Base-by-base conservation (phyloP, 2,797 vertebrate genomes). In the Uromys caudimaculatus region DNA sequence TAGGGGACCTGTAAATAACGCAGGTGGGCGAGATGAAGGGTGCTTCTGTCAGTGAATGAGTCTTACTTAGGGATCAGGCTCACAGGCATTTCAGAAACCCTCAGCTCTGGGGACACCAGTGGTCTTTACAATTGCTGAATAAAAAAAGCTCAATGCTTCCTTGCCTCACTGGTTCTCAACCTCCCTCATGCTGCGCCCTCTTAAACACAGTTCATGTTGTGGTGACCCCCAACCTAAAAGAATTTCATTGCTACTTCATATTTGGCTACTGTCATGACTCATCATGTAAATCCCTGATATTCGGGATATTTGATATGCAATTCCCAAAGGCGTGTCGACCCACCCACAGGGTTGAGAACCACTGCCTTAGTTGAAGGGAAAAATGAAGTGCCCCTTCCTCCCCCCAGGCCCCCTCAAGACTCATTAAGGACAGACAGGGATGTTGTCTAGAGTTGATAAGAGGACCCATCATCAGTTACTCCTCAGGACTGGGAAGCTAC, bases 31-130 rank as follows among this genome's bases (percentile, higher is more conserved):
- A 73, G 73, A 19, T 38, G 54, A 79, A 64, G 12, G 27, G 27
- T 29, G 32, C 35, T 47, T 73, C 92, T 54, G 69, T 92, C 71
- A 92, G 44, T 90, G 79, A 96, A 71, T 67, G 87, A 93, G 44
- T 75, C 86, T 89, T 79, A 47, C 32, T 83, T 44, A 91, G 16
- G 21, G 47, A 52, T 79, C 87, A 83, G 86, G 78, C 81, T 92
- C 27, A 56, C 6, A 54, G 35, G 79, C 62, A 60, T 83, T 95
- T 17, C 6, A 69, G 32, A 86, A 75, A 92, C 50, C 71, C 32
- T 77, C 8, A 35, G 73, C 89, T 78, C 58, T 44, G 12, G 56
- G 73, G 69, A 94, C 1, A 13, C 85, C 27, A 84, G 58, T 64
- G 82, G 62, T 84, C 93, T 96, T 93, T 88, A 83, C 69, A 89